Evolutionary conservation across 2,113 vertebrate genomes (phyloP).

Genomic region (Microcebus griseorufus): DNA sequence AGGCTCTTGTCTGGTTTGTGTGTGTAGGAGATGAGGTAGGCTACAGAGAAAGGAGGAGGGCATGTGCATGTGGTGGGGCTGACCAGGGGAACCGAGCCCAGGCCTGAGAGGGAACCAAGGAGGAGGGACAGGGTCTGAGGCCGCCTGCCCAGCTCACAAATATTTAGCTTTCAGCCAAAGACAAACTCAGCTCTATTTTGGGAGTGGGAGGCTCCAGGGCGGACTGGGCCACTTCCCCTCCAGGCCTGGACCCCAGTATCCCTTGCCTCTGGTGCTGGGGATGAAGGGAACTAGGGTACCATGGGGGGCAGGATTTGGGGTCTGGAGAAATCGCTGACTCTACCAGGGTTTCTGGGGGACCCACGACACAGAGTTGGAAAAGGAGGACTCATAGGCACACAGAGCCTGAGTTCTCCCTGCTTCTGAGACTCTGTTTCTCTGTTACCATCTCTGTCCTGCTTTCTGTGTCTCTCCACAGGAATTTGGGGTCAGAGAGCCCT

Average conservation of each 20-base stretch:
- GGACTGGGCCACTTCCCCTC: constrained; percentile 72
- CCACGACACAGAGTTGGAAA: neutral
- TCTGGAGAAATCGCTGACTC: constrained; percentile 34
- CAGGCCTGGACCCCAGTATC: constrained; percentile 73
- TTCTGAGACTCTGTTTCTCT: neutral
- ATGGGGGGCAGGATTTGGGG: neutral
- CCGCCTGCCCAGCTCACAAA: constrained; percentile 81
- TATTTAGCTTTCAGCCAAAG: constrained; percentile 83
- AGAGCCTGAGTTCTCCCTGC: neutral
- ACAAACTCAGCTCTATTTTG: constrained; percentile 83
- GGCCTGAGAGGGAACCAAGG: constrained; percentile 72
- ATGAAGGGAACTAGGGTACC: neutral
- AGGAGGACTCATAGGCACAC: neutral
- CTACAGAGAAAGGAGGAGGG: constrained; percentile 22
- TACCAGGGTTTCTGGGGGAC: neutral
- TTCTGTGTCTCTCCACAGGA: constrained; percentile 9
- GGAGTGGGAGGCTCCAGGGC: constrained; percentile 80
- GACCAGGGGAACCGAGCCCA: constrained; percentile 69
- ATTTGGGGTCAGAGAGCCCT: neutral
- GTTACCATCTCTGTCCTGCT: neutral
- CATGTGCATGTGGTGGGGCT: constrained; percentile 41
- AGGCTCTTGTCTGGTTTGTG: neutral
- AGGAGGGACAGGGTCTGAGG: constrained; percentile 81
- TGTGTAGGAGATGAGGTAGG: constrained; percentile 34
- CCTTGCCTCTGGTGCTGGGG: neutral